Evolutionary conservation across 92 coral and sea anemone genomes (phyloP).

Genomic region (Meandrina meandrites): DNA sequence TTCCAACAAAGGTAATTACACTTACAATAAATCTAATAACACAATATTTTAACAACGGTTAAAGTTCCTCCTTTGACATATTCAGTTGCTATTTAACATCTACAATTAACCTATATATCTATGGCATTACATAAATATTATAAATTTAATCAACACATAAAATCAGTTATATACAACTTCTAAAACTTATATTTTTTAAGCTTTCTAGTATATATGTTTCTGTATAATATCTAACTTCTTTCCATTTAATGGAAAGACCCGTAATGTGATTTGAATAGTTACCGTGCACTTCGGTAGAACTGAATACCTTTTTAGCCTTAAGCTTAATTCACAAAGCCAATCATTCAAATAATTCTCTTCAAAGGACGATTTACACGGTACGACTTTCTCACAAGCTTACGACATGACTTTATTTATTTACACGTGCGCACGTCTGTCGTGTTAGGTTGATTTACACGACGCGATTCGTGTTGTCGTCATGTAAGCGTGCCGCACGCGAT

Average conservation of each 20-base stretch:
- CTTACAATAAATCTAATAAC: background rate
- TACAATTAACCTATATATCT: background rate
- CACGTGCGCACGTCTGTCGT: too few relatives aligned
- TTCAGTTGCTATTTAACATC: background rate
- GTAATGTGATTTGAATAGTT: background rate
- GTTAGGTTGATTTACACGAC: too few relatives aligned
- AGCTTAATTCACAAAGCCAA: too few relatives aligned
- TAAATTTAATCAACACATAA: background rate
- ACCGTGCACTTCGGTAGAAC: too few relatives aligned
- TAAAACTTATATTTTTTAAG: slow-evolving; percentile 3
- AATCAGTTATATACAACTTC: background rate
- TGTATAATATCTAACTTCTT: slow-evolving; percentile 2
- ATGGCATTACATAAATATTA: background rate
- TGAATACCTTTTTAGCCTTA: too few relatives aligned
- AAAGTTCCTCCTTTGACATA: background rate
- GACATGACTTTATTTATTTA: too few relatives aligned
- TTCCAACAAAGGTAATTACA: too few relatives aligned
- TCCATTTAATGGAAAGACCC: slow-evolving; percentile 11
- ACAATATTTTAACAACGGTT: background rate
- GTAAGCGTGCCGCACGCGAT: too few relatives aligned
- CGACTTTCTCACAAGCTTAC: too few relatives aligned
- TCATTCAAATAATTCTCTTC: background rate
- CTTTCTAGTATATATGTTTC: background rate
- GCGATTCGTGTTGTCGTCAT: too few relatives aligned
- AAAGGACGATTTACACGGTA: too few relatives aligned